These are phyloP conservation scores for Galaxias olidus DNA, from an alignment of 2,797 vertebrate genomes.

Conservation along the genomic window DNA sequence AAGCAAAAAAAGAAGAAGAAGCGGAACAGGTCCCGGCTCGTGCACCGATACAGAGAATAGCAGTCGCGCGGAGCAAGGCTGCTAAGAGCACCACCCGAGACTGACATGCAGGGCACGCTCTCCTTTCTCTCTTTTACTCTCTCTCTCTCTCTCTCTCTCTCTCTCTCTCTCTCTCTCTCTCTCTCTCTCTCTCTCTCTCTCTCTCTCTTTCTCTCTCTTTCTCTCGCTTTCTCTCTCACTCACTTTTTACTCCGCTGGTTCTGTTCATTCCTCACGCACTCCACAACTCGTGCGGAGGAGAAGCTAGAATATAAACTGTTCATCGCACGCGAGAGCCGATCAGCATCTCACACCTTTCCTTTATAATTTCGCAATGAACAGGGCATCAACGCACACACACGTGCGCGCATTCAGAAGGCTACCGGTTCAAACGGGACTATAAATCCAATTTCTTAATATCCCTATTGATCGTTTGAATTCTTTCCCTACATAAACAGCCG, in stretches of 20 bases:
- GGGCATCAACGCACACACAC: no score
- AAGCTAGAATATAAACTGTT: no score
- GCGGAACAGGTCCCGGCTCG: conserved; percentile 17
- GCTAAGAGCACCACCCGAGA: conserved; percentile 32
- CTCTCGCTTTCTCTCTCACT: conserved; percentile 20
- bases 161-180: conserved; percentile 37
- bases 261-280: conserved; percentile 19
- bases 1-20: conserved; percentile 54
- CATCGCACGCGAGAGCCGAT: conserved; percentile 5
- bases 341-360: neutral
- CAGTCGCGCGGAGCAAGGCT: conserved; percentile 12
- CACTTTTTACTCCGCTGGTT: conserved; percentile 5
- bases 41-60: conserved; percentile 25
- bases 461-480: neutral
- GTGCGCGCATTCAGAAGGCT: no score
- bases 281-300: conserved; percentile 17
- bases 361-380: neutral
- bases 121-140: conserved; percentile 21
- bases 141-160: neutral
- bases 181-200: neutral
- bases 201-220: conserved; percentile 18
- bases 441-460: no score
- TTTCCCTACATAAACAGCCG: neutral
- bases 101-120: conserved; percentile 10
- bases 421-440: no score